Conservation (phyloP, 1,140 invertebrate genomes). For the Agrypnia vestita region DNA sequence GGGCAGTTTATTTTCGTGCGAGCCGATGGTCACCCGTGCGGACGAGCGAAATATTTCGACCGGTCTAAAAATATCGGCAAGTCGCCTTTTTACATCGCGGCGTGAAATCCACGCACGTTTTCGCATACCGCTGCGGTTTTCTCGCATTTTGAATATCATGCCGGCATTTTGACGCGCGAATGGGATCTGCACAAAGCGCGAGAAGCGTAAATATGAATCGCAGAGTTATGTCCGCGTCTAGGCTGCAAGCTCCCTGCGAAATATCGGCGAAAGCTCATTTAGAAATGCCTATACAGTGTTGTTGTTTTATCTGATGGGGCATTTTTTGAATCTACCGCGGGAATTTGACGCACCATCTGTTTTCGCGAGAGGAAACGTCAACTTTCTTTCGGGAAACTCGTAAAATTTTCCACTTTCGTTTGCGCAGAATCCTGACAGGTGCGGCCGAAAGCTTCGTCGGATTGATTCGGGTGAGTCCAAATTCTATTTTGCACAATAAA, state of each 20-base stretch:
- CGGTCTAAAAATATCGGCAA: conserved; percentile 21
- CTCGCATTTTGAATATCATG: background rate
- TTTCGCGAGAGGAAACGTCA: conserved; percentile 18
- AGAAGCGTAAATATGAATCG: background rate
- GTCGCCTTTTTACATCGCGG: conserved; percentile 12
- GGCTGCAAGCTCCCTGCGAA: conserved; percentile 15
- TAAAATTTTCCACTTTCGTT: conserved; percentile 2
- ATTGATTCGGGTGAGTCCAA: conserved; percentile 54
- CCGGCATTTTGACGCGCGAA: background rate
- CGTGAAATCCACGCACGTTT: background rate
- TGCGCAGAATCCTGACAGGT: conserved; percentile 58
- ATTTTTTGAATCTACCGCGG: conserved; percentile 27
- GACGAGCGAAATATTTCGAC: conserved; percentile 32
- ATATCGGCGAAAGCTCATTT: conserved; percentile 26
- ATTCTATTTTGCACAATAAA: conserved; percentile 11
- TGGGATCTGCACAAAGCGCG: background rate
- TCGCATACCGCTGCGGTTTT: background rate
- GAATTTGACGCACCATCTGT: conserved; percentile 31
- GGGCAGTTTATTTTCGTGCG: conserved; percentile 35
- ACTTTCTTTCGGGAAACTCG: conserved; percentile 17
- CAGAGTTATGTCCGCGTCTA: background rate
- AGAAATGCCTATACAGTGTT: conserved; percentile 16
- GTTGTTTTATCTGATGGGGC: conserved; percentile 26
- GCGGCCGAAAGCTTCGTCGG: conserved; percentile 54
- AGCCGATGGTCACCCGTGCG: conserved; percentile 34